Evolutionary conservation across 2,113 vertebrate genomes (phyloP), one percentile per base, ranked within the genome.

Genomic region (Serilophus lunatus): DNA sequence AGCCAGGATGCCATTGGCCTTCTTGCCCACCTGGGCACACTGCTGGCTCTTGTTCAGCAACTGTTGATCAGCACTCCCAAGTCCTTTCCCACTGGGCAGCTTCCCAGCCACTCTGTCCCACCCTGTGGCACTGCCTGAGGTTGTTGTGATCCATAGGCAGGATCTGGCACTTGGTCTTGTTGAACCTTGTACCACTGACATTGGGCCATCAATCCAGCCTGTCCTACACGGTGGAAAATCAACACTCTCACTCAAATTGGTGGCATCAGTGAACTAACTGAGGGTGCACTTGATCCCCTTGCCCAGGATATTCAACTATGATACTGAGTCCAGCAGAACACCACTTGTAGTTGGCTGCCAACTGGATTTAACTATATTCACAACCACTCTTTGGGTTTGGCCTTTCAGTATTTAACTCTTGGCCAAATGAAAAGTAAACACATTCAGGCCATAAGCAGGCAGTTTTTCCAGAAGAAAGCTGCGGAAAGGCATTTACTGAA

Each of bases 121-220:
- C 12, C 19, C 20, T 35, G 20, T 11, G 51, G 38, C 0, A 0
- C 4, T 75, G 25, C 22, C 2, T 50, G 26, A 5, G 3, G 18
- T 6, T 72, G 29, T 3, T 63, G 35, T 53, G 60, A 54, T 13
- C 2, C 11, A 82, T 50, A 5, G 2, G 33, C 3, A 29, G 18
- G 35, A 50, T 7, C 9, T 0, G 0, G 23, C 47, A 38, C 35
- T 50, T 6, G 3, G 45, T 28, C 40, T 44, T 61, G 3, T 1
- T 72, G 31, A 91, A n/a, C 5, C 2, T 59, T 31, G 40, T 7
- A 6, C 15, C 25, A 5, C 0, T 45, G 20, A 9, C n/a, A 36
- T 68, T 0, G 0, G 10, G 4, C 13, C 53, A 69, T 3, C 1
- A 1, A 59, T 49, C 25, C n/a, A 54, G 17, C 10, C 45, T 54